Conservation (phyloP, 2,113 vertebrate species). For the Trogon melanurus region DNA sequence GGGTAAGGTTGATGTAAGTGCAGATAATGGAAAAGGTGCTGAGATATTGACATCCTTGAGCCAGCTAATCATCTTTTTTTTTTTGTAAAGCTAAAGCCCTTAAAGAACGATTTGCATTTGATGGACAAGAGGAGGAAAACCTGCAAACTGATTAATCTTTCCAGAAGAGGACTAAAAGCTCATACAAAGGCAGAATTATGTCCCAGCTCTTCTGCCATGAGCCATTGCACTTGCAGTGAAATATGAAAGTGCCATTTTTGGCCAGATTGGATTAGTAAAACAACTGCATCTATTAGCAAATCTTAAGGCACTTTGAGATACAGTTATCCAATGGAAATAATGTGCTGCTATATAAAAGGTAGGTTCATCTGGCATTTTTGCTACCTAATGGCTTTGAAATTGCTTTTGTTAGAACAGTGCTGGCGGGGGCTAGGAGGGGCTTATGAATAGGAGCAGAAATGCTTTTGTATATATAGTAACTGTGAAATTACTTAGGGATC, state of each 20-base stretch:
- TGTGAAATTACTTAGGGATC: not conserved
- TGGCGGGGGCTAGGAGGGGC: no score
- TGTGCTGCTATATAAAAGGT: not conserved
- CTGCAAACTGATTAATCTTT: conserved; percentile 16
- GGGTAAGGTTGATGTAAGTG: not conserved
- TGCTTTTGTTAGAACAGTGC: not conserved
- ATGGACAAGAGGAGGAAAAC: not conserved
- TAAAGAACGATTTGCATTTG: not conserved
- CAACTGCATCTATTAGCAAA: conserved; percentile 17
- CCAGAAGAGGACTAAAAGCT: not conserved
- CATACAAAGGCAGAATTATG: not conserved
- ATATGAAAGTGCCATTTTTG: conserved; percentile 33
- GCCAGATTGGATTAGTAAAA: conserved; percentile 14
- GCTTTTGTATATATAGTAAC: not conserved
- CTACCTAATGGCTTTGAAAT: not conserved
- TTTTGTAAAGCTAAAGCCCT: not conserved
- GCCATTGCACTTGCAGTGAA: conserved; percentile 22
- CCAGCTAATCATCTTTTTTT: not conserved
- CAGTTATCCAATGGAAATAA: not conserved
- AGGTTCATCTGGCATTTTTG: not conserved
- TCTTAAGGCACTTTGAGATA: not conserved
- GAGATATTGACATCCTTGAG: not conserved
- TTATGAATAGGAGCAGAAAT: not conserved
- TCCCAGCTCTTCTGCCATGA: not conserved
- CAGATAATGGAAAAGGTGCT: not conserved